phyloP scores from a whole-genome alignment of 2,113 vertebrate species.

The Osmerus eperlanus region DNA sequence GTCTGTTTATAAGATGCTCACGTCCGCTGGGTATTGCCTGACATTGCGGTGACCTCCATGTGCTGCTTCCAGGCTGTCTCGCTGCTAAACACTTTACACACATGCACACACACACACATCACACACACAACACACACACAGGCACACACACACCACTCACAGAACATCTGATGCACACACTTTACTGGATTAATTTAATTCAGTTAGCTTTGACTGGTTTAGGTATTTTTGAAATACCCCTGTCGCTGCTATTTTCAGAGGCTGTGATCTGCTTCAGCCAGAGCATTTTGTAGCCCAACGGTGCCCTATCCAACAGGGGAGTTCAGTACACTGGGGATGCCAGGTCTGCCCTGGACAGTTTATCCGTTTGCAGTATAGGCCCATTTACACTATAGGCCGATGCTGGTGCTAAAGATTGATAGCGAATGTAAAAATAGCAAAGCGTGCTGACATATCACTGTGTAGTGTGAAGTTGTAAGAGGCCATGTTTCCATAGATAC shows the following conservation, averaged over 20 bases:
- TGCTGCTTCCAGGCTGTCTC: conserved; percentile 48
- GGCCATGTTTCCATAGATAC: conserved; percentile 2
- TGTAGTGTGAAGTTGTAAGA: conserved; percentile 16
- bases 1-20: conserved; percentile 39
- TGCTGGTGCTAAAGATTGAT: conserved; percentile 56
- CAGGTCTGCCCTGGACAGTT: conserved; percentile 30
- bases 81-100: conserved; percentile 9
- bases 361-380: conserved; percentile 30
- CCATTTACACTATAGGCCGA: conserved; percentile 38
- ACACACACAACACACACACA: not conserved
- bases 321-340: conserved; percentile 18
- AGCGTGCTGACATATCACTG: conserved; percentile 13
- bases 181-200: conserved; percentile 39
- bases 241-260: conserved; percentile 5
- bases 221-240: conserved; percentile 15
- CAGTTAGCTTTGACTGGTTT: conserved; percentile 45
- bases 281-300: conserved; percentile 4
- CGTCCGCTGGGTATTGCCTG: conserved; percentile 39
- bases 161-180: conserved; percentile 15
- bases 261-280: not conserved
- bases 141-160: not conserved
- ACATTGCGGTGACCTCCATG: conserved; percentile 54
- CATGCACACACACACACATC: conserved; percentile 12
- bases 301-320: conserved; percentile 18
- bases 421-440: conserved; percentile 45